Evolutionary conservation across 2,113 vertebrate genomes (phyloP), one percentile per base, ranked within the genome.

Genomic region (Ceratotherium simum): DNA sequence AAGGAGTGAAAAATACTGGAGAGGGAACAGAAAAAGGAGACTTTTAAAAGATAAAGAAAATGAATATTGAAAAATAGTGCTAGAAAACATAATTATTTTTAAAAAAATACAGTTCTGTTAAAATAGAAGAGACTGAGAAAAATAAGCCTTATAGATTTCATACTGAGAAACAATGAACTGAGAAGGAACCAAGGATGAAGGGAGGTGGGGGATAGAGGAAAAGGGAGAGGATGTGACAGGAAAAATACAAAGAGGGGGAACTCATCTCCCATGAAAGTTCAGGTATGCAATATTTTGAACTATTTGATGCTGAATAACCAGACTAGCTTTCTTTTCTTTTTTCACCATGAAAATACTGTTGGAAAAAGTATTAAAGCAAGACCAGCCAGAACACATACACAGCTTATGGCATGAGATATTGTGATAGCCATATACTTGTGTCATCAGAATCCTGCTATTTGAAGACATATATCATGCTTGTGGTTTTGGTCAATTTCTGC

Each of bases 311-410:
- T 76, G 25, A 91, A 69, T 58, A 83, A 70, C 33, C 17, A 90
- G 60, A 21, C 76, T 93, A 82, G 7, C 33, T 62, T 91, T 72
- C 21, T 82, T 87, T 81, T 56, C 8, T 48, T 82, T 48, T 96
- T n/a, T 36, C 33, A 72, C 10, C 78, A 33, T 78, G 75, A 67
- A 95, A 97, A 73, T 46, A 86, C 14, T 27, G 8, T 70, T 67
- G 76, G n/a, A 73, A 95, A 94, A 91, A 94, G 18, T 36, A 33
- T 60, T 80, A 95, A 81, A 72, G 39, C 9, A 75, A 88, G 18
- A 65, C 9, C 21, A 94, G 27, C 27, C 48, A 79, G 54, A 84
- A 97, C 93, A 90, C 39, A 79, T 6, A 67, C 33, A 65, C 1
- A 84, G 23, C 48, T 67, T 60, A 8, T 18, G 21, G n/a, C 33